Percentiles rank a stretch among this genome's conserved stretches.
Conservation (phyloP, 2,113 vertebrate genomes). For the Catharus minimus region DNA sequence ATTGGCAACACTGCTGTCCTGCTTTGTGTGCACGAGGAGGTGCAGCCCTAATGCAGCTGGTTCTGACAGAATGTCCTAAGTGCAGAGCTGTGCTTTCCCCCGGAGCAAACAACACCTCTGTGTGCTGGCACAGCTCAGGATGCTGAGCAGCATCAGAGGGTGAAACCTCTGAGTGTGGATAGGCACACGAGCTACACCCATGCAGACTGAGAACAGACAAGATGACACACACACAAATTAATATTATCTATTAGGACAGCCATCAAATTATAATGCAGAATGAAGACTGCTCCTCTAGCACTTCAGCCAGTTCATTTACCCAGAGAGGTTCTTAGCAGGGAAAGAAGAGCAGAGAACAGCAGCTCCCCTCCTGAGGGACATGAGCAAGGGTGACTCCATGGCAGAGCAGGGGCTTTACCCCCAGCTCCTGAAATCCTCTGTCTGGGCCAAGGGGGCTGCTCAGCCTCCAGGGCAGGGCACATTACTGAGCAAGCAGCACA, state of each 20-base stretch:
- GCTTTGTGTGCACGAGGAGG: not conserved
- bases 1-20: not conserved
- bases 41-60: not conserved
- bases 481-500: not conserved
- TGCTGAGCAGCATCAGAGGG: not conserved
- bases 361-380: not conserved
- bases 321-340: not conserved
- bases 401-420: not conserved
- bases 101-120: not conserved
- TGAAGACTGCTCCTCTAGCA: not conserved
- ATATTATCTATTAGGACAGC: not conserved
- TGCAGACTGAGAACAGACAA: not conserved
- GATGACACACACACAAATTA: not conserved
- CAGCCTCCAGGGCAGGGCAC: not conserved
- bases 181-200: not conserved
- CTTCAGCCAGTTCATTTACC: slow-evolving; percentile 8
- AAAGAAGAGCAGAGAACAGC: not conserved
- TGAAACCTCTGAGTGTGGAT: not conserved
- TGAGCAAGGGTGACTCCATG: not conserved
- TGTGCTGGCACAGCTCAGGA: not conserved
- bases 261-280: not conserved
- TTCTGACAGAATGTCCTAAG: not conserved
- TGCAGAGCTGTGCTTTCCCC: not conserved
- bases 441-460: not conserved
- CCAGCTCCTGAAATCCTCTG: not conserved